Conservation (phyloP, 2,113 vertebrate genomes). For the Formicarius rufipectus region DNA sequence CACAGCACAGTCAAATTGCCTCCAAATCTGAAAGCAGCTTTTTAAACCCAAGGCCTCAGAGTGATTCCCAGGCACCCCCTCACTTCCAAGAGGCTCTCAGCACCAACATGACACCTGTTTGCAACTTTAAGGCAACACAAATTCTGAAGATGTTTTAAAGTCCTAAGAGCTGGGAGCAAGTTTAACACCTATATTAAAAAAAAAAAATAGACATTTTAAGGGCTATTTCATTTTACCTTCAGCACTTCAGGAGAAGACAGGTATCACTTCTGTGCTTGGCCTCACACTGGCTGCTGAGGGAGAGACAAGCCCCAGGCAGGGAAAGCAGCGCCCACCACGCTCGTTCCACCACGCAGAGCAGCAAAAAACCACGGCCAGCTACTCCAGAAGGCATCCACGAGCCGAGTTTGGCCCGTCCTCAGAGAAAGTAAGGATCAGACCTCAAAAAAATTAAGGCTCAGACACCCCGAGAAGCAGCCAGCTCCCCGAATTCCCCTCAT, state of each 20-base stretch:
- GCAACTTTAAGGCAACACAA: slow-evolving; percentile 20
- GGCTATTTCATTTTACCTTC: background rate
- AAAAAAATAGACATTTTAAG: background rate
- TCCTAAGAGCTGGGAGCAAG: background rate
- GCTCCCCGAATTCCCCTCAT: fast-evolving
- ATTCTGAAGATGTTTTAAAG: background rate
- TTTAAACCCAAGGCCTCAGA: background rate
- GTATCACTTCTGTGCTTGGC: background rate
- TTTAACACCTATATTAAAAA: background rate
- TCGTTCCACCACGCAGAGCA: background rate
- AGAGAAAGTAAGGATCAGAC: too few species aligned
- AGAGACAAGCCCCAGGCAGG: background rate
- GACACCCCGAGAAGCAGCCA: background rate
- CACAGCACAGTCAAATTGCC: background rate
- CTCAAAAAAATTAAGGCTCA: background rate
- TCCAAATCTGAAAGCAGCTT: background rate
- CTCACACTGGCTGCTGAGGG: fast-evolving
- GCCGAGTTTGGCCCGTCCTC: fast-evolving
- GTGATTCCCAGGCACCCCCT: background rate
- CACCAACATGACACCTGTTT: background rate
- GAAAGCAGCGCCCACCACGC: background rate
- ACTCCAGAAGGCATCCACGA: background rate
- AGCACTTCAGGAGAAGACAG: background rate
- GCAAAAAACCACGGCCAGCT: background rate
- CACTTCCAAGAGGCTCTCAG: background rate